Evolutionary conservation across 2,888 invertebrate genomes (phyloP), one percentile per base, ranked within the genome.

Genomic region (Noctua janthina): DNA sequence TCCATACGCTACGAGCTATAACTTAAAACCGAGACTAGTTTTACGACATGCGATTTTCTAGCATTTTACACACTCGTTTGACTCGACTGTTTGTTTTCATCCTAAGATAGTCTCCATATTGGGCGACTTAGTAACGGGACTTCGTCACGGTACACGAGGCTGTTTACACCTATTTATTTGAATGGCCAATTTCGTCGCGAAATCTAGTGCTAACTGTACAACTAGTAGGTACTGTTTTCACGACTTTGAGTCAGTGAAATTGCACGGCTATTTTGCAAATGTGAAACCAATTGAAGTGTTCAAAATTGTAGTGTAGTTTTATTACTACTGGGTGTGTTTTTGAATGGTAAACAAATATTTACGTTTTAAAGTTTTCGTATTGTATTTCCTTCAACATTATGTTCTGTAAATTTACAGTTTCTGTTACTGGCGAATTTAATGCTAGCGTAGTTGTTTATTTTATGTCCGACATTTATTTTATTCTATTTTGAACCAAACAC

Each of bases 1-100:
- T 94, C 93, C 92, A 92, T 92, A 91, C 91, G 92, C 89, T 92
- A 86, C 84, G 89, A 90, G 92, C 92, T 85, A 92, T 93, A 93
- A 94, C 92, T 92, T 92, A 91, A 93, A 92, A 93, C 90, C 88
- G 90, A 89, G 85, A 90, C 89, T 88, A 90, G 89, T 91, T 95
- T 95, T 94, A 95, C 91, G 94, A 94, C 90, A 83, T 87, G 87
- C 91, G 91, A 92, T 93, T 92, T 92, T 91, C 82, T 79, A 84
- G 67, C 78, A 66, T 85, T 88, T 88, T 81, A 85, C 84, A 76
- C 51, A 78, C 35, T 85, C 79, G 70, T 88, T 83, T 83, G 72
- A 88, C 29, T 83, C n/a, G 62, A 72, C 76, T 89, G 68, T 85
- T 85, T 67, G 72, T 78, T 88, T 82, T 29, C 73, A 73, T 80